These are phyloP conservation scores for Procambarus virginalis DNA, from an alignment of 1,140 invertebrate genomes.

Conservation along the genomic window DNA sequence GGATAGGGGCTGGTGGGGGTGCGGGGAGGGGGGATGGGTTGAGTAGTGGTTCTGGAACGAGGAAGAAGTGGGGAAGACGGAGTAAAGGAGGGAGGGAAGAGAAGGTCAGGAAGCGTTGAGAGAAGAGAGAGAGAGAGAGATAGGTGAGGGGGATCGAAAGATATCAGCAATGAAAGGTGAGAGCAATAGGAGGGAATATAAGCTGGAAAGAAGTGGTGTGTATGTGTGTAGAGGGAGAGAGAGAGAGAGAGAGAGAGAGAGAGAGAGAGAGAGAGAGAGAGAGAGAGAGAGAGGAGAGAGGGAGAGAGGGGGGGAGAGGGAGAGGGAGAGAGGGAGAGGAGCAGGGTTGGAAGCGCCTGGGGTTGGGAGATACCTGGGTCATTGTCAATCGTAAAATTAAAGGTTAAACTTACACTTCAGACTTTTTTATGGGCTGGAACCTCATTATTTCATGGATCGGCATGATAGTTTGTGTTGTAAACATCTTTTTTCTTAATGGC, in stretches of 20 bases:
- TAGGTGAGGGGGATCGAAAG: background rate
- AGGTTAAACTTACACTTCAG: slow-evolving; percentile 31
- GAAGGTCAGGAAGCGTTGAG: background rate
- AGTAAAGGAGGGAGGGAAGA: background rate
- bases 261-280: too few species aligned
- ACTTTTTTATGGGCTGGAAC: slow-evolving; percentile 4
- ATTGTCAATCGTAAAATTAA: slow-evolving; percentile 29
- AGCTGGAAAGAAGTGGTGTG: background rate
- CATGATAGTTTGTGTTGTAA: slow-evolving; percentile 3
- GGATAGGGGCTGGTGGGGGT: background rate
- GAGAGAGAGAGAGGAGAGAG: too few species aligned
- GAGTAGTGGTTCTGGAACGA: background rate
- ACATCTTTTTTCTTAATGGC: slow-evolving; percentile 3
- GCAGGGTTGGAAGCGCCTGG: background rate
- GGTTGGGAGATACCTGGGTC: slow-evolving; percentile 10
- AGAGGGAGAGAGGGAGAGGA: slow-evolving; percentile 1
- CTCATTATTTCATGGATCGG: slow-evolving; percentile 3
- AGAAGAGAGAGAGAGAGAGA: too few species aligned
- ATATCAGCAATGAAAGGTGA: too few species aligned
- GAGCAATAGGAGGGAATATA: too few species aligned
- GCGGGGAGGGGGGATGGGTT: background rate
- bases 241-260: too few species aligned
- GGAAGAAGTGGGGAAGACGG: background rate
- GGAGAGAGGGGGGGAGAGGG: background rate
- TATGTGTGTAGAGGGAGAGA: too few species aligned